Conservation (phyloP, 2,888 invertebrate species). For the Aethes cnicana region DNA sequence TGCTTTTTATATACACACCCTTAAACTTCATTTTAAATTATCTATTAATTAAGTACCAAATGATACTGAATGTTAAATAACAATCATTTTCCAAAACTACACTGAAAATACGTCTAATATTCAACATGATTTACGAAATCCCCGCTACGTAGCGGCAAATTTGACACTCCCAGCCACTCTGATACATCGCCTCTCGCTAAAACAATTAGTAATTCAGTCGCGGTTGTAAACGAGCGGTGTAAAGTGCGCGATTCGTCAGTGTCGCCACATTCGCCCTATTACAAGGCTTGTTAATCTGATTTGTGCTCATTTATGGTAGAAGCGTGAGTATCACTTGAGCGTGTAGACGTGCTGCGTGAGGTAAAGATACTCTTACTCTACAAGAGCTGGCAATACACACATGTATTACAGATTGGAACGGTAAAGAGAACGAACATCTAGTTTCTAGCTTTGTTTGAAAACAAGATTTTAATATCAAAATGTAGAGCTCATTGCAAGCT, state of each 20-base stretch:
- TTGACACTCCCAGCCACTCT: not conserved
- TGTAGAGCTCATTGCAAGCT: no score
- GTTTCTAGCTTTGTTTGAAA: no score
- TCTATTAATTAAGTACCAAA: no score
- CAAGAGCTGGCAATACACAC: conserved; percentile 1
- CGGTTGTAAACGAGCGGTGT: not conserved
- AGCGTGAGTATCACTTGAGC: conserved; percentile 3
- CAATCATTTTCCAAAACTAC: no score
- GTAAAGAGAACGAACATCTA: no score
- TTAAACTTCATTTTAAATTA: no score
- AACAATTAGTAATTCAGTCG: conserved; percentile 3
- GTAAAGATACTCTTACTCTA: conserved; percentile 6
- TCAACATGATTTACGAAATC: no score
- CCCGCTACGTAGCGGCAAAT: not conserved
- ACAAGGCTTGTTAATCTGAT: not conserved
- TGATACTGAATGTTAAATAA: no score
- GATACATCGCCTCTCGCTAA: not conserved
- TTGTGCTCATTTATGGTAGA: conserved; percentile 3
- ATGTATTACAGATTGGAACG: no score
- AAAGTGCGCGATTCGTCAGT: conserved; percentile 15
- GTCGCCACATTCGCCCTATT: not conserved
- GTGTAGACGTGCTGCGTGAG: conserved; percentile 3
- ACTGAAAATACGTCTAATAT: no score
- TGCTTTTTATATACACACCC: no score
- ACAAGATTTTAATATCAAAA: no score